phyloP scores from a whole-genome alignment of 2,113 vertebrate species.

The Pyrgilauda ruficollis region DNA sequence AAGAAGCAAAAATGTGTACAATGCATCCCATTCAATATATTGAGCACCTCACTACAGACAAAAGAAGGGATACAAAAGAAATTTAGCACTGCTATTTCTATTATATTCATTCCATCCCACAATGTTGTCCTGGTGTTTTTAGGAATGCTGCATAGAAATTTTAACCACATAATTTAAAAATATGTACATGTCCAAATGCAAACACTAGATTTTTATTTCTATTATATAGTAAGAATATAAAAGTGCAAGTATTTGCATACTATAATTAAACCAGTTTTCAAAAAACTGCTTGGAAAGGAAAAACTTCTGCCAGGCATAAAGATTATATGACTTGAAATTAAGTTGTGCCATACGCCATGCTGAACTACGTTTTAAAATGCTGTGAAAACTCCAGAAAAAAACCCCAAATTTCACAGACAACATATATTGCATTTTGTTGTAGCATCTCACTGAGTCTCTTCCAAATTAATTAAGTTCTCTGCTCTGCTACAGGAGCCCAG shows the following conservation, averaged over 20 bases:
- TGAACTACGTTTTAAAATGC: background rate
- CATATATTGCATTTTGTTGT: accelerated
- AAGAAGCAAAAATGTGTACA: background rate
- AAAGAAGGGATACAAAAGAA: background rate
- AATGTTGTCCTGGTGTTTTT: background rate
- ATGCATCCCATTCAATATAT: background rate
- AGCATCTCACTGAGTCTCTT: background rate
- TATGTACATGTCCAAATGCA: background rate
- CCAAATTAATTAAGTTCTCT: background rate
- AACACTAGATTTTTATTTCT: background rate
- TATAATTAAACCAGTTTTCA: background rate
- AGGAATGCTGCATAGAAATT: background rate
- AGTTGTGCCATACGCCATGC: background rate
- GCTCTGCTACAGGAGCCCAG: background rate
- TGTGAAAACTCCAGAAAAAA: background rate
- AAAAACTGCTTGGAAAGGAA: background rate
- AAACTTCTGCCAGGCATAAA: background rate
- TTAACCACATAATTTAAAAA: background rate
- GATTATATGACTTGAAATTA: background rate
- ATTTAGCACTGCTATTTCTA: background rate
- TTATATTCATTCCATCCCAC: background rate
- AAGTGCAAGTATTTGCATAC: background rate
- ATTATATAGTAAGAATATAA: background rate
- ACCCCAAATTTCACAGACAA: accelerated
- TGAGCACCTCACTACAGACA: background rate